Evolutionary conservation across 2,888 invertebrate genomes (phyloP), one percentile per base, ranked within the genome.

Genomic region (Pachydiplax longipennis): DNA sequence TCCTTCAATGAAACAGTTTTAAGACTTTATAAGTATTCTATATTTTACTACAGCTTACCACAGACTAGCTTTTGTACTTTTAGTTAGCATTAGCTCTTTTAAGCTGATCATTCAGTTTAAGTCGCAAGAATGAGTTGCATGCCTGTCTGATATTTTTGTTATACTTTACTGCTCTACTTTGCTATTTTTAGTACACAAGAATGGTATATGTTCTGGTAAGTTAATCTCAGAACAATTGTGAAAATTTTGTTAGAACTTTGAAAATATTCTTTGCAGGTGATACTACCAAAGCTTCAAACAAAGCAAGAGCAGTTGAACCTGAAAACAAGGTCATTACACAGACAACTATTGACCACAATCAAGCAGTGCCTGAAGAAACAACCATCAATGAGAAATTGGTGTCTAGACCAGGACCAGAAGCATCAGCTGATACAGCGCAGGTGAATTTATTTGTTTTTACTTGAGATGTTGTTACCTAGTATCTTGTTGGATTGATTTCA

Each of bases 361-460:
- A 87, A 87, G 61, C 61, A 35, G 37, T 87, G 3, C 37, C 35
- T 4, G 87, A 87, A 87, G 87, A 87, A 61, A 61, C 87, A 37
- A 10, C 87, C 13, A 37, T 61, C 13, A 87, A 61, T 65, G 87
- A 87, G 58, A 87, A 87, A 37, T n/a, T 61, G 61, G 25, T 87
- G 12, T 87, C 87, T n/a, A 87, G 87, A 37, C 87, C 83, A 31
- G 83, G 83, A 22, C 83, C 87, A 61, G 87, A 87, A 87, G 87
- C 87, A n/a, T 87, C 87, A 37, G 87, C 87, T 18, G 87, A 87
- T 22, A 87, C 87, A 15, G 87, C 87, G n/a, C 87, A 87, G 87
- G 87, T 87, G 58, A 37, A 65, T n/a, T 53, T 15, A 18, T 53
- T 53, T 53, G 53, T 1, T n/a, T n/a, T n/a, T n/a, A 53, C 8